These are phyloP conservation scores for Hippocampus guttulatus DNA, from an alignment of 2,113 vertebrate genomes.

Conservation along the genomic window DNA sequence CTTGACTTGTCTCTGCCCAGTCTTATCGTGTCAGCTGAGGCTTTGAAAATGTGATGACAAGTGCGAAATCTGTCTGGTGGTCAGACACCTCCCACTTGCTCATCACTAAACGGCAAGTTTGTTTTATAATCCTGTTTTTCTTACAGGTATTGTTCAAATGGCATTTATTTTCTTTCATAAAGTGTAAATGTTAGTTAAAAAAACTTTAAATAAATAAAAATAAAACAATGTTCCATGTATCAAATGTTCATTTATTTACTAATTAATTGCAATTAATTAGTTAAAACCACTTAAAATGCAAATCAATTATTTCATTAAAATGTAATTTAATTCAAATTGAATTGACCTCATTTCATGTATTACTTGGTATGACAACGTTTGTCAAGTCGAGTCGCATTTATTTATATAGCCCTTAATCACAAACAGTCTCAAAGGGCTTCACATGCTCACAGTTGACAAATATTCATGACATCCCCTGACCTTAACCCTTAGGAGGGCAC, in stretches of 20 bases:
- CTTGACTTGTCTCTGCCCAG: not conserved
- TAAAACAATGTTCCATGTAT: not conserved
- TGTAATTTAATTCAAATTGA: not conserved
- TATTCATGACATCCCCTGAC: too few relatives aligned
- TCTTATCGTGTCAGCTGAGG: not conserved
- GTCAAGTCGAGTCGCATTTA: too few relatives aligned
- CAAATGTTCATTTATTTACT: not conserved
- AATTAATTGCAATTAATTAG: too few relatives aligned
- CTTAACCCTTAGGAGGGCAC: too few relatives aligned
- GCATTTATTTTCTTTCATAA: not conserved
- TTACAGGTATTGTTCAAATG: not conserved
- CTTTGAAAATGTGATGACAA: not conserved
- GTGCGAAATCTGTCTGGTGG: not conserved
- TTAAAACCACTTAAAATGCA: too few relatives aligned
- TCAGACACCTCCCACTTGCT: not conserved
- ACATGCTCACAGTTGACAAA: too few relatives aligned
- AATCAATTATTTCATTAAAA: not conserved
- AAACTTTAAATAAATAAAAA: not conserved
- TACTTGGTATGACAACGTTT: too few relatives aligned
- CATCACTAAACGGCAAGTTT: not conserved
- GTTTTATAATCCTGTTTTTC: conserved; percentile 20
- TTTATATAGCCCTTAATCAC: too few relatives aligned
- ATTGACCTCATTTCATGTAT: too few relatives aligned
- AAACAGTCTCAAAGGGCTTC: too few relatives aligned
- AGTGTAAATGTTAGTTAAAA: not conserved